These are phyloP conservation scores for Hypomecis atomaria DNA, from an alignment of 2,888 invertebrate genomes.

Conservation along the genomic window DNA sequence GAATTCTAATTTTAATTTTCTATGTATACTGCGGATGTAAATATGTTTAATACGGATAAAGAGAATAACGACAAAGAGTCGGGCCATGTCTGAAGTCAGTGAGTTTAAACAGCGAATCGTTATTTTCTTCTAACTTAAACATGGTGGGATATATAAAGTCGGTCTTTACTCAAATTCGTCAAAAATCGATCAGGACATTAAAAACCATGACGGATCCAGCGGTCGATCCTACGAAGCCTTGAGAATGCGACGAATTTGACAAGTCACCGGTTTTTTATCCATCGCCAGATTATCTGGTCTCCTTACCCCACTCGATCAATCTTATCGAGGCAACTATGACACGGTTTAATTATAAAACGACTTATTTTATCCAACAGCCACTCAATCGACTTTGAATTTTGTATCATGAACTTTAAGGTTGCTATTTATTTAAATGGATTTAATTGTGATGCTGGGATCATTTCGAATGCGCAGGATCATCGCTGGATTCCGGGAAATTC, in stretches of 20 bases:
- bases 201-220: conserved; percentile 63
- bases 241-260: conserved; percentile 83
- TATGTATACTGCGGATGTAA: too few species aligned
- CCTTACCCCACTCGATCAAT: conserved; percentile 84
- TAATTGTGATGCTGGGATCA: conserved; percentile 64
- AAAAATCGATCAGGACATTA: conserved; percentile 44
- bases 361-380: conserved; percentile 33
- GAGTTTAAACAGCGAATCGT: too few species aligned
- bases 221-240: conserved; percentile 57
- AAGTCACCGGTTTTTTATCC: conserved; percentile 82
- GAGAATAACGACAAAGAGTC: too few species aligned
- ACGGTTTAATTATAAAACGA: conserved; percentile 47
- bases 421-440: conserved; percentile 36
- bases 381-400: conserved; percentile 44
- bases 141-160: neutral
- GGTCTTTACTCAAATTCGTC: conserved; percentile 7
- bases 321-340: conserved; percentile 77
- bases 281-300: conserved; percentile 78
- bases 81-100: too few species aligned
- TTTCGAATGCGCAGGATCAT: conserved; percentile 79
- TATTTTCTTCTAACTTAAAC: too few species aligned
- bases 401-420: neutral
- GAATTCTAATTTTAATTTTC: too few species aligned
- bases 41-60: too few species aligned
- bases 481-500: conserved; percentile 84